Conservation (phyloP, 2,113 vertebrate genomes). For the Eonycteris spelaea region DNA sequence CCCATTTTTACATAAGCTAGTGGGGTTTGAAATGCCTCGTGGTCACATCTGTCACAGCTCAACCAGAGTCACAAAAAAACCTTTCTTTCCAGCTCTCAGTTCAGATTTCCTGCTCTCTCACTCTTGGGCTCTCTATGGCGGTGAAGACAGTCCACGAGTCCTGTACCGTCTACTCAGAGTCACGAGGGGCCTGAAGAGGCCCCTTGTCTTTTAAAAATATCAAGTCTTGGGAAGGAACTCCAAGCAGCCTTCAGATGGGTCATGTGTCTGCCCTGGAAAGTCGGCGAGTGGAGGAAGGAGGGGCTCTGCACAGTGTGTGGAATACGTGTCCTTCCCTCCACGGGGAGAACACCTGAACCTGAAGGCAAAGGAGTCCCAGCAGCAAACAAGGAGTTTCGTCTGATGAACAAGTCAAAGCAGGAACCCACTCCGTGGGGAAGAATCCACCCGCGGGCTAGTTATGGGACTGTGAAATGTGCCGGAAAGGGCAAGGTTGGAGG, state of each 20-base stretch:
- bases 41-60: background rate
- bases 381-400: background rate
- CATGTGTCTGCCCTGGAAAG: background rate
- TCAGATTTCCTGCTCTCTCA: background rate
- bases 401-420: background rate
- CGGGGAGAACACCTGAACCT: background rate
- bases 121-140: background rate
- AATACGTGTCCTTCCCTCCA: background rate
- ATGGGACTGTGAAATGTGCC: too few species aligned
- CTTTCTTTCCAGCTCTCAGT: background rate
- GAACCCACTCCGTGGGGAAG: background rate
- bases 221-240: background rate
- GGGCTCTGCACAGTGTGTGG: background rate
- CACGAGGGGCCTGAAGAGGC: background rate
- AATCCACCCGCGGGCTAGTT: too few species aligned
- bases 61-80: background rate
- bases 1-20: background rate
- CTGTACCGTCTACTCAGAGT: background rate
- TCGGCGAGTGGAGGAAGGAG: background rate
- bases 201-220: background rate
- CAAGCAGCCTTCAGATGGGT: background rate
- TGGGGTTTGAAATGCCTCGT: background rate
- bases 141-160: too few species aligned
- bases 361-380: background rate
- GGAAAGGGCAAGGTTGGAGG: background rate